phyloP scores from a whole-genome alignment of 2,113 vertebrate species.

The Rafetus swinhoei region DNA sequence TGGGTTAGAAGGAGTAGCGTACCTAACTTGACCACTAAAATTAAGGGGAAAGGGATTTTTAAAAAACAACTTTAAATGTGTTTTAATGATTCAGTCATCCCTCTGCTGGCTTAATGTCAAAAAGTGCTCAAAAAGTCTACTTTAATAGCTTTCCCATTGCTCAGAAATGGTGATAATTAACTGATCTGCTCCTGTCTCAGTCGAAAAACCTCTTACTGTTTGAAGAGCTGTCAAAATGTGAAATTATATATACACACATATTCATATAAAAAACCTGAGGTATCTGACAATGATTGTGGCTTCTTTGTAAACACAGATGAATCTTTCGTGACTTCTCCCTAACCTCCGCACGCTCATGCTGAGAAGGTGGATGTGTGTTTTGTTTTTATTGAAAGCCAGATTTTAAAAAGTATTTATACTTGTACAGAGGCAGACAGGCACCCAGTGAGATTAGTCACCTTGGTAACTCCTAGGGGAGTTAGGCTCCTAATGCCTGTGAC shows the following conservation, averaged over 20 bases:
- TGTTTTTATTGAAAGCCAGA: not conserved
- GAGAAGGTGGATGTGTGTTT: too few relatives aligned
- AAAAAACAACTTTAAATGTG: not conserved
- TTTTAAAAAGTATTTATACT: not conserved
- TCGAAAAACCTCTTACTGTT: not conserved
- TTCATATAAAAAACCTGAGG: not conserved
- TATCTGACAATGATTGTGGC: not conserved
- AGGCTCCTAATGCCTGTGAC: not conserved
- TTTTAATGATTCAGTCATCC: not conserved
- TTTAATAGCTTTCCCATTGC: not conserved
- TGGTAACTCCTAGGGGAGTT: not conserved
- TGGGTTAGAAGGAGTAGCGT: not conserved
- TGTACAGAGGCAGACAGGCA: not conserved
- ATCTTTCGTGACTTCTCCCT: not conserved
- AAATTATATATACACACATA: not conserved
- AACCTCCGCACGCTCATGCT: not conserved
- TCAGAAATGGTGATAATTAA: slow-evolving; percentile 9
- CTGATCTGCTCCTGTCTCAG: slow-evolving; percentile 7
- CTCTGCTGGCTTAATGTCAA: not conserved
- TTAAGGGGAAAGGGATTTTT: not conserved
- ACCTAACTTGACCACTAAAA: not conserved
- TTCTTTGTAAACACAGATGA: not conserved
- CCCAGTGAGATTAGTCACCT: not conserved
- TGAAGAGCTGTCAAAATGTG: not conserved
- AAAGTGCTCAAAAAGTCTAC: not conserved